Conservation (phyloP, 2,113 vertebrate genomes). For the Octodon degus region DNA sequence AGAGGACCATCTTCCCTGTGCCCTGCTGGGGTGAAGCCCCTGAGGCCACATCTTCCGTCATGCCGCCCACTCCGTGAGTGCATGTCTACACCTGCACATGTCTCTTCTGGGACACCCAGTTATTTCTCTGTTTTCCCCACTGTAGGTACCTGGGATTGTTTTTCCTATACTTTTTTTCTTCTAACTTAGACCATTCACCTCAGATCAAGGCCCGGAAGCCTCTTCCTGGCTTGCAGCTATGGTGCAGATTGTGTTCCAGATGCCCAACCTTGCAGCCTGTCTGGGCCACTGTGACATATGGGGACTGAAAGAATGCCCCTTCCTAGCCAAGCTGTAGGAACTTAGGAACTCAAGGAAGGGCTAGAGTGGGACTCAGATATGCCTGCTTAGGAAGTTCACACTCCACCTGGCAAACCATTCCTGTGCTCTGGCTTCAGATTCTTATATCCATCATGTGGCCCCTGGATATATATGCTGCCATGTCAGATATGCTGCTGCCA, state of each 20-base stretch:
- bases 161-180: no score
- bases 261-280: not conserved
- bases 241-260: not conserved
- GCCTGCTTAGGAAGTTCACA: not conserved
- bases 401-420: not conserved
- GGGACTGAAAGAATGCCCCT: not conserved
- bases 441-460: no score
- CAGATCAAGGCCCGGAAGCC: not conserved
- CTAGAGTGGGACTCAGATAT: not conserved
- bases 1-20: not conserved
- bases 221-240: not conserved
- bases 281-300: not conserved
- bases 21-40: not conserved
- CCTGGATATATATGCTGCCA: not conserved
- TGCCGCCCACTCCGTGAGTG: not conserved
- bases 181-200: not conserved
- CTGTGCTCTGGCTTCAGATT: not conserved
- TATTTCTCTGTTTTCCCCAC: not conserved
- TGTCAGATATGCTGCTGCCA: not conserved
- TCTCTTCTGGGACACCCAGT: not conserved
- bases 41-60: not conserved
- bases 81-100: not conserved
- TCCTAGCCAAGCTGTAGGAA: not conserved
- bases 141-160: not conserved
- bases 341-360: fast-evolving